Base-by-base conservation (phyloP, 2,888 invertebrate genomes). In the Dynastes hyllus region DNA sequence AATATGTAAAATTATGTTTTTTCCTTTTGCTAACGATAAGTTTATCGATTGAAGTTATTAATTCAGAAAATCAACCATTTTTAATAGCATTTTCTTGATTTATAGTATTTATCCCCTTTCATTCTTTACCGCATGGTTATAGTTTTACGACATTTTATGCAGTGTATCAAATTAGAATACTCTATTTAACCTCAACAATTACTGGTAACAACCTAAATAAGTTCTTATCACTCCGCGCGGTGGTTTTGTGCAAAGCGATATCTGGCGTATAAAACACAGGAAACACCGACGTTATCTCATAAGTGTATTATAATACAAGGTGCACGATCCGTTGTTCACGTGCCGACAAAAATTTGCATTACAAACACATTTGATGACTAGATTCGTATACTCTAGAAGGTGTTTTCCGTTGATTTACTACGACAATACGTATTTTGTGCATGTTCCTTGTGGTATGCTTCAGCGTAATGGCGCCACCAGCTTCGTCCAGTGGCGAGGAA, bases 261-360 rank as follows among this genome's bases (percentile, higher is more conserved):
- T 58, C 45, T 45, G 45, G 45, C 45, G 45, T 37, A 51, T 13
- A 27, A 29, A 51, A 69, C 27, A 69, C 69, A 69, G 69, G 69
- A 69, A 69, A 69, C 69, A 29, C 27, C 27, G 51, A 29, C 50
- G 69, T 69, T 69, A 69, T 69, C 69, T 51, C 29, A 69, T 51
- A 69, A 69, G 50, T 22, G 69, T 29, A 69, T 13, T 50, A 40
- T 51, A 51, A n/a, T 58, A 16, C 22, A 58, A 58, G 55, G 55
- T 27, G 11, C 51, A 27, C 29, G 51, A 29, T 69, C 13, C 29
- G 13, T 11, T 22, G 5, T 69, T 69, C 69, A 53, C 69, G 69
- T 69, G 69, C 69, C 27, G 51, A 27, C n/a, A 16, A 69, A 69
- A 69, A 69, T 69, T 69, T 69, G 51, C 69, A 69, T 69, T 11